A percentile compares a stretch with the other conserved stretches of the same genome.
phyloP scores from a whole-genome alignment of 2,113 vertebrate species.

The Microcebus ravelobensis region DNA sequence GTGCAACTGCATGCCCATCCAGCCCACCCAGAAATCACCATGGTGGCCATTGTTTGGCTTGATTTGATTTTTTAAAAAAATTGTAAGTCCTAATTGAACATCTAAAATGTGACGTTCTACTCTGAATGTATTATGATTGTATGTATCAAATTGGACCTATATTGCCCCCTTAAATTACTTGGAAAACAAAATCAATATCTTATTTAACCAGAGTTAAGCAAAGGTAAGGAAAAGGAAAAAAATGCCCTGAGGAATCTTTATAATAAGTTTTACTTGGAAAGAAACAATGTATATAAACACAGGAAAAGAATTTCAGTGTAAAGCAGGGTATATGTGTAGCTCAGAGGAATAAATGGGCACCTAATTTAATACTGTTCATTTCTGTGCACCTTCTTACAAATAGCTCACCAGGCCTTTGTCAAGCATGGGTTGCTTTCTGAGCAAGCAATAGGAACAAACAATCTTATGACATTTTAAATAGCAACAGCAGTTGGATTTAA shows the following conservation, averaged over 20 bases:
- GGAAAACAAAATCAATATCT: conserved; percentile 85
- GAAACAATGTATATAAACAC: conserved; percentile 58
- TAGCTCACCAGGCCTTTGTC: conserved; percentile 7
- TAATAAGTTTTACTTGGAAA: conserved; percentile 77
- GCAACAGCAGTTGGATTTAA: conserved; percentile 27
- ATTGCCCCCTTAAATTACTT: conserved; percentile 83
- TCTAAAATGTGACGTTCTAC: conserved; percentile 73
- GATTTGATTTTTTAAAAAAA: conserved; percentile 74
- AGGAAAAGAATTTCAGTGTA: background rate
- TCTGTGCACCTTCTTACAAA: conserved; percentile 29
- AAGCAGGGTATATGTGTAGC: conserved; percentile 4
- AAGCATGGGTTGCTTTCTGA: conserved; percentile 51
- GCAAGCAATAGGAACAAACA: conserved; percentile 31
- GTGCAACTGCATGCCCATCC: background rate
- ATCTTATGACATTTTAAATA: background rate
- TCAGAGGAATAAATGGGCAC: background rate
- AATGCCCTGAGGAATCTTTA: conserved; percentile 63
- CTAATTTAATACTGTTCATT: conserved; percentile 56
- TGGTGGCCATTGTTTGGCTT: conserved; percentile 22
- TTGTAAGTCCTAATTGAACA: conserved; percentile 64
- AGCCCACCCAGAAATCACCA: conserved; percentile 13
- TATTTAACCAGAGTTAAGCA: conserved; percentile 81
- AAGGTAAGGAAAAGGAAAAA: conserved; percentile 52
- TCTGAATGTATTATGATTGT: conserved; percentile 64
- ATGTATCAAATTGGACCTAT: conserved; percentile 78